These are phyloP conservation scores for Neodontobutis hainanensis DNA, from an alignment of 2,113 vertebrate genomes.

Conservation along the genomic window DNA sequence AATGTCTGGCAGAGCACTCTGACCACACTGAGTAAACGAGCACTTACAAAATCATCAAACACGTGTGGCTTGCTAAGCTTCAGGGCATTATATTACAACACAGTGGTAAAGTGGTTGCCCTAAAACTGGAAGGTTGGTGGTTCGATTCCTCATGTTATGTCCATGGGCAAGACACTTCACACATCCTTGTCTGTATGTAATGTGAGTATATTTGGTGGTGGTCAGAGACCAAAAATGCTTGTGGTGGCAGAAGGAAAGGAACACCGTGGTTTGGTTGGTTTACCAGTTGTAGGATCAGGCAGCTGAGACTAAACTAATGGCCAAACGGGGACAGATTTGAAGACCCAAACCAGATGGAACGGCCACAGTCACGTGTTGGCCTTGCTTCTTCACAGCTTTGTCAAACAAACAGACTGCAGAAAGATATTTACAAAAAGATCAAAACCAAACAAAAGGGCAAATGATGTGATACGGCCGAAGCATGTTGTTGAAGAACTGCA, in stretches of 20 bases:
- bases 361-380: slow-evolving; percentile 42
- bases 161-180: too few relatives aligned
- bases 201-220: slow-evolving; percentile 33
- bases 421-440: slow-evolving; percentile 28
- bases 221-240: slow-evolving; percentile 34
- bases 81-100: slow-evolving; percentile 60
- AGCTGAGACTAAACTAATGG: slow-evolving; percentile 72
- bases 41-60: too few relatives aligned
- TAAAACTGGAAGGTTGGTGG: too few relatives aligned
- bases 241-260: slow-evolving; percentile 52
- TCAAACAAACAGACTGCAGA: slow-evolving; percentile 50
- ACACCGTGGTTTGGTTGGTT: slow-evolving; percentile 61
- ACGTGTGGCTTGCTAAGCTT: slow-evolving; percentile 31
- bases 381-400: slow-evolving; percentile 44
- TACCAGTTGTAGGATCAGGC: slow-evolving; percentile 63
- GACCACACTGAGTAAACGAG: slow-evolving; percentile 28
- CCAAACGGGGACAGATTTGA: slow-evolving; percentile 63
- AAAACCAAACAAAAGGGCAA: slow-evolving; percentile 22
- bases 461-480: not conserved
- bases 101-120: not conserved
- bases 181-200: too few relatives aligned
- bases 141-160: too few relatives aligned
- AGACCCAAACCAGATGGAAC: slow-evolving; percentile 69
- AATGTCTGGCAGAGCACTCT: slow-evolving; percentile 57
- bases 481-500: not conserved